Evolutionary conservation across 2,113 vertebrate species (phyloP).

Genomic region (Ariopsis seemanni): DNA sequence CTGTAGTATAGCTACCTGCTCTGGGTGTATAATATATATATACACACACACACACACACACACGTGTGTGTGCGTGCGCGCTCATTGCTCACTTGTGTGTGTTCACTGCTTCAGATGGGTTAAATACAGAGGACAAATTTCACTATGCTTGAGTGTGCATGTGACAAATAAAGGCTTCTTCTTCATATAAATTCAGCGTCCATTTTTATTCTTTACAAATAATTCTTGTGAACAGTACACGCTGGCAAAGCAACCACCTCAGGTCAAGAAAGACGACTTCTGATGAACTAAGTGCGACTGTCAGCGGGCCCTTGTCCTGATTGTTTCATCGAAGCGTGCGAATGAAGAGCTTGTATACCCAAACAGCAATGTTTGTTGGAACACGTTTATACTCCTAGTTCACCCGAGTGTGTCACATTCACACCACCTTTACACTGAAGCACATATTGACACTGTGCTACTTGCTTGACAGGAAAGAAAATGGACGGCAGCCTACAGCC

Average conservation of each 20-base stretch:
- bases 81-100: no score
- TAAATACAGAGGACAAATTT: no score
- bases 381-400: slow-evolving; percentile 48
- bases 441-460: slow-evolving; percentile 39
- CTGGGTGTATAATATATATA: no score
- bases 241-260: neutral
- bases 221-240: neutral
- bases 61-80: no score
- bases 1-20: no score
- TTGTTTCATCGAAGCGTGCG: slow-evolving; percentile 18
- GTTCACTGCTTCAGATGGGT: no score
- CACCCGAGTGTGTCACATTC: slow-evolving; percentile 51
- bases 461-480: slow-evolving; percentile 45
- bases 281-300: neutral
- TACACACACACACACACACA: no score
- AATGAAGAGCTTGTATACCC: slow-evolving; percentile 43
- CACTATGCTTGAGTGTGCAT: no score
- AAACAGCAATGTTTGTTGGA: slow-evolving; percentile 49
- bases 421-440: slow-evolving; percentile 44
- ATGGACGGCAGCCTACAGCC: neutral
- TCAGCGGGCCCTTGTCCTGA: slow-evolving; percentile 7
- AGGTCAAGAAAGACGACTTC: slow-evolving; percentile 12
- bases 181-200: neutral
- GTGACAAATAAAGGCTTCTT: no score
- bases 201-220: neutral